phyloP scores from a whole-genome alignment of 2,797 vertebrate species.

The Discoglossus pictus region DNA sequence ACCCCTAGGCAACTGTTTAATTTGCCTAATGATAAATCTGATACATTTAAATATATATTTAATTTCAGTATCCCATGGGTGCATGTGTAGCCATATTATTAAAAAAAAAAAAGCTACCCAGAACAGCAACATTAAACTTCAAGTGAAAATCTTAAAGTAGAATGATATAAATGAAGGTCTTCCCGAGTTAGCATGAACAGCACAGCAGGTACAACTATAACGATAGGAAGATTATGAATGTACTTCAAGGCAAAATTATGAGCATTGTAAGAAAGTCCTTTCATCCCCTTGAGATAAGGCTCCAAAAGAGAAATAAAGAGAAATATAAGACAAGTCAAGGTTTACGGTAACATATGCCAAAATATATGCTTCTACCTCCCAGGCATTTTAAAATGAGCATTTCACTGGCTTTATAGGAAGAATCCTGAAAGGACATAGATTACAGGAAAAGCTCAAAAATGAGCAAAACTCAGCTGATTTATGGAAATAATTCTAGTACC shows the following conservation, averaged over 20 bases:
- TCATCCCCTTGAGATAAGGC: conserved; percentile 3
- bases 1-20: no score
- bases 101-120: neutral
- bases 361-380: conserved; percentile 21
- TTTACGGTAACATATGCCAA: neutral
- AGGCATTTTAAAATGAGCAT: conserved; percentile 18
- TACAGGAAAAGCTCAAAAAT: neutral
- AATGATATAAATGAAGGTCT: conserved; percentile 13
- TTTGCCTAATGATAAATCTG: no score
- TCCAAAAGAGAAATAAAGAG: conserved; percentile 6
- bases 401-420: neutral
- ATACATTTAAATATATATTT: no score
- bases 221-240: conserved; percentile 19
- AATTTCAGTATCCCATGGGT: no score
- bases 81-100: no score
- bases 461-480: neutral
- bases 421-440: conserved; percentile 6
- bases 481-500: no score
- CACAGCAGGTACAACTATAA: conserved; percentile 22
- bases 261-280: conserved; percentile 21
- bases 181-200: conserved; percentile 11
- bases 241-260: conserved; percentile 23
- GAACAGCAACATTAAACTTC: neutral
- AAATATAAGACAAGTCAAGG: conserved; percentile 16
- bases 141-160: conserved; percentile 3